Percentiles rank a stretch among this genome's conserved stretches.
Evolutionary conservation across 64 coral and sea anemone species (phyloP).

Genomic region (Stichodactyla mertensii): DNA sequence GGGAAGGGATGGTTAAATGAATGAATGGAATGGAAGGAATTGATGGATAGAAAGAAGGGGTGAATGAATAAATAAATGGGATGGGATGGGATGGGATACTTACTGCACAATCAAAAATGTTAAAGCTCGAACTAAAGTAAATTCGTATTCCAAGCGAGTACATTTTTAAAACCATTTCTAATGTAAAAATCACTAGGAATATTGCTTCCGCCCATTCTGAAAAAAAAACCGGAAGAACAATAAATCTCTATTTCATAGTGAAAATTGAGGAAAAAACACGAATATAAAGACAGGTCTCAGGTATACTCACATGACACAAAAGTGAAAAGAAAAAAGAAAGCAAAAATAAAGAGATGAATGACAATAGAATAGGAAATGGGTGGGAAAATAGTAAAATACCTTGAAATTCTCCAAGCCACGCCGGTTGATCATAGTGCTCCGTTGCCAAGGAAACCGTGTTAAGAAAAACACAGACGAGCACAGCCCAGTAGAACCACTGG

Average conservation of each 20-base stretch:
- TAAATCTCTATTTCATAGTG: too few species aligned
- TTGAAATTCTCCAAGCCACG: constrained; percentile 59
- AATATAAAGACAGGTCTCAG: not conserved
- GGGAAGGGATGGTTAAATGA: not conserved
- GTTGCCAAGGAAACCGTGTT: constrained; percentile 86
- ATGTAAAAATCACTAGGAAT: constrained; percentile 72
- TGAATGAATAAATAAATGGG: not conserved
- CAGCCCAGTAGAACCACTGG: constrained; percentile 85
- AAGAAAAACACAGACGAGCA: constrained; percentile 78
- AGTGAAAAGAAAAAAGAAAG: not conserved
- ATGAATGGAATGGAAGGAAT: not conserved
- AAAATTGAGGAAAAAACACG: not conserved
- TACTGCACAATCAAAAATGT: constrained; percentile 90
- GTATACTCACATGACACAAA: too few species aligned
- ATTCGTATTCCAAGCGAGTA: constrained; percentile 71
- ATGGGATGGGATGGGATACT: constrained; percentile 4
- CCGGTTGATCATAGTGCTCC: constrained; percentile 56
- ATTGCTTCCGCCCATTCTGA: constrained; percentile 63
- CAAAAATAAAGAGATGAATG: not conserved
- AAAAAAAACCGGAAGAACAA: not conserved
- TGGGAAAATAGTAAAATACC: constrained; percentile 10
- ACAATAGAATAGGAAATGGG: not conserved
- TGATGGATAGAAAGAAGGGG: too few species aligned
- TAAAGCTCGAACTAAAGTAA: constrained; percentile 93
- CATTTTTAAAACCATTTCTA: constrained; percentile 97